phyloP scores from a whole-genome alignment of 2,888 invertebrate species.

The Ariolimax columbianus region DNA sequence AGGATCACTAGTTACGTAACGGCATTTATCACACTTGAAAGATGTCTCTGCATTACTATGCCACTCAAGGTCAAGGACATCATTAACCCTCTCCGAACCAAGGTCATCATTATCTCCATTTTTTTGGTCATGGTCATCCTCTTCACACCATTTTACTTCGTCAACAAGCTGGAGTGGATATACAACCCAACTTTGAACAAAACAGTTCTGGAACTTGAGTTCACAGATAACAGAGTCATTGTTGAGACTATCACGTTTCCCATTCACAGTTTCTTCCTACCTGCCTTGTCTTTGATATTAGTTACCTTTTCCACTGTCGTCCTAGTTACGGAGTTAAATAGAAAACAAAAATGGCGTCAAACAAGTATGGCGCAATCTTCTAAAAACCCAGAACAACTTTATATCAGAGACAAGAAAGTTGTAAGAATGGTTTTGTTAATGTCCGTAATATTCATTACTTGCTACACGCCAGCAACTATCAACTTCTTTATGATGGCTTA shows the following conservation, averaged over 20 bases:
- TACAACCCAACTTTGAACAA: background rate
- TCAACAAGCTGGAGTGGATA: background rate
- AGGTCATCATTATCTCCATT: background rate
- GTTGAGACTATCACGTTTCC: background rate
- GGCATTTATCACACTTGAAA: background rate
- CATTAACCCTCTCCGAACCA: background rate
- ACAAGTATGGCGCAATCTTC: background rate
- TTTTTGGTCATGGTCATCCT: background rate
- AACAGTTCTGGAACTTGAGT: background rate
- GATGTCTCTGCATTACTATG: background rate
- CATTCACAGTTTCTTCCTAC: background rate
- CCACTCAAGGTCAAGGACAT: background rate
- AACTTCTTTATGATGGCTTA: background rate
- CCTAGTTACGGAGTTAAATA: background rate
- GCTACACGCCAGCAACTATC: background rate
- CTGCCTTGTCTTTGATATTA: background rate
- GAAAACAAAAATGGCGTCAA: background rate
- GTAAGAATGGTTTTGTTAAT: background rate
- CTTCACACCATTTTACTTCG: conserved; percentile 18
- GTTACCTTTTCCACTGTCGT: background rate
- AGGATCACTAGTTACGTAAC: background rate
- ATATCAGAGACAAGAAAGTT: background rate
- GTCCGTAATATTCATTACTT: background rate
- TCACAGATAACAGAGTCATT: background rate
- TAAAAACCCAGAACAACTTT: no score